A percentile compares a stretch with the other conserved stretches of the same genome.
phyloP scores from a whole-genome alignment of 2,888 invertebrate genomes.

The Heteromyza rotundicornis region DNA sequence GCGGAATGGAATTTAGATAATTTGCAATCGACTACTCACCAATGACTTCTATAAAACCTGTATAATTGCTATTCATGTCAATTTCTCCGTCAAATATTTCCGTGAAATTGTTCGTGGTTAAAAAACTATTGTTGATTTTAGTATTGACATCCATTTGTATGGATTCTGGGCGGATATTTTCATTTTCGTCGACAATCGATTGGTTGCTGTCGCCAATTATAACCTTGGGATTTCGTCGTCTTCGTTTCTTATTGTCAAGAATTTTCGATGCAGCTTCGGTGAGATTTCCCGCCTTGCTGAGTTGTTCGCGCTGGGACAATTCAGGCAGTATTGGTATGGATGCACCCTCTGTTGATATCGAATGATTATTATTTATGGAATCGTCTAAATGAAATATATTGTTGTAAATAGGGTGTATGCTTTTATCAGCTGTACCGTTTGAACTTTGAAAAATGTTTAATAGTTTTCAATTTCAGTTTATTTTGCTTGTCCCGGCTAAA shows the following conservation, averaged over 20 bases:
- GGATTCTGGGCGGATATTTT: neutral
- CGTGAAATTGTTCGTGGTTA: conserved; percentile 17
- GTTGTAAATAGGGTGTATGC: too few species aligned
- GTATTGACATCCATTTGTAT: neutral
- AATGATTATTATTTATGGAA: neutral
- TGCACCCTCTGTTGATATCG: too few species aligned
- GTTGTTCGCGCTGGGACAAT: conserved; percentile 45
- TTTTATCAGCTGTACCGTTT: too few species aligned
- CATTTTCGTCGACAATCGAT: conserved; percentile 14
- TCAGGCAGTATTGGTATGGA: conserved; percentile 26
- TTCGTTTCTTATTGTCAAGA: conserved; percentile 45
- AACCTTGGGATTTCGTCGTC: conserved; percentile 48
- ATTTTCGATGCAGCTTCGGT: conserved; percentile 55
- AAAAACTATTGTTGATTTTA: neutral
- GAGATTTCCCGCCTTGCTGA: conserved; percentile 49
- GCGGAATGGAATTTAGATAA: too few species aligned
- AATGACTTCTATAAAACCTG: conserved; percentile 83
- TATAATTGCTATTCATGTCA: conserved; percentile 80
- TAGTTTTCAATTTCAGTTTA: too few species aligned
- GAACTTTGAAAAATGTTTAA: too few species aligned
- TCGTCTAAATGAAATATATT: neutral
- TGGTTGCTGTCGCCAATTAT: conserved; percentile 40
- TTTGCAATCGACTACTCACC: conserved; percentile 65
- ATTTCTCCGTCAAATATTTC: conserved; percentile 75
- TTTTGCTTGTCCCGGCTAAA: too few species aligned